Evolutionary conservation across 1,140 invertebrate species (phyloP).

Genomic region (Nephila pilipes): DNA sequence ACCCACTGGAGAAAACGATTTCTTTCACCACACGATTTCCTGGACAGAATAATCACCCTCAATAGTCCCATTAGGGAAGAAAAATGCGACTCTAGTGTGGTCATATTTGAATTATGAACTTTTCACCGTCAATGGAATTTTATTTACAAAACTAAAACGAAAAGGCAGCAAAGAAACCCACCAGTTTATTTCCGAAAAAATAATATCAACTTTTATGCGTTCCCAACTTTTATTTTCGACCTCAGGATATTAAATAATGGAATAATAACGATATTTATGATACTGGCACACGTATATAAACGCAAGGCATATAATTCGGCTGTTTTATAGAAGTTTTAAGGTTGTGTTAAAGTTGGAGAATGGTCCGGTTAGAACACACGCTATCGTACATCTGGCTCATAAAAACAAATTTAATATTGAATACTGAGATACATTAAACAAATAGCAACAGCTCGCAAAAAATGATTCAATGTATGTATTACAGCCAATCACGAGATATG

Average conservation of each 20-base stretch:
- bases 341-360: too few species aligned
- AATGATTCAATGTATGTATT: too few species aligned
- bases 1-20: not conserved
- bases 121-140: not conserved
- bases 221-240: not conserved
- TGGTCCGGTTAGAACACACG: too few species aligned
- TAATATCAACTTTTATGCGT: not conserved
- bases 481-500: too few species aligned
- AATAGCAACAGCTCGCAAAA: too few species aligned
- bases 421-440: too few species aligned
- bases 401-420: too few species aligned
- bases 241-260: not conserved
- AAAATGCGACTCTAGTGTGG: not conserved
- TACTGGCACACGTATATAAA: too few species aligned
- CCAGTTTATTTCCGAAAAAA: not conserved
- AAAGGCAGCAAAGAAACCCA: not conserved
- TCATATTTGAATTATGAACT: constrained; percentile 17
- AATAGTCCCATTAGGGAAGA: not conserved
- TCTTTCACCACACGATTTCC: not conserved
- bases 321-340: too few species aligned
- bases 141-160: constrained; percentile 4
- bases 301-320: too few species aligned
- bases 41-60: constrained; percentile 1
- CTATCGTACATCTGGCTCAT: too few species aligned
- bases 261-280: too few species aligned